Conservation (phyloP, 2,888 invertebrate genomes). For the Julus scandinavius region DNA sequence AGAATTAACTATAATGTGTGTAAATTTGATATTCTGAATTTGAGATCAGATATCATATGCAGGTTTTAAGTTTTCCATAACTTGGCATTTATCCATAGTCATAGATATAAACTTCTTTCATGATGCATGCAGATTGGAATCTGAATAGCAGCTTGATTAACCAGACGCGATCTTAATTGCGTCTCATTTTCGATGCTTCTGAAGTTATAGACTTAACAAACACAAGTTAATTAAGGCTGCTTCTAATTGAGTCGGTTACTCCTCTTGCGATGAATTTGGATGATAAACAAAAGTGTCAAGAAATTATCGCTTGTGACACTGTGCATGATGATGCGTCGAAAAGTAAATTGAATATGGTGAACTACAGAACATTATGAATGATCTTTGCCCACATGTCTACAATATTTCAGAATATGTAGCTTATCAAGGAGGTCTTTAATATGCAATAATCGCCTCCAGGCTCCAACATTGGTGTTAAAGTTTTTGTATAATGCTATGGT, state of each 20-base stretch:
- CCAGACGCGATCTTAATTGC: background rate
- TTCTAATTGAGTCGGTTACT: background rate
- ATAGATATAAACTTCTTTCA: background rate
- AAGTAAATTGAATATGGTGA: background rate
- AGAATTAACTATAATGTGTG: too few species aligned
- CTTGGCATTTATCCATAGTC: too few species aligned
- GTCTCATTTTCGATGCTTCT: background rate
- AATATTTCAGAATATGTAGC: background rate
- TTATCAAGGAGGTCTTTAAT: too few species aligned
- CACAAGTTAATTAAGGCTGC: background rate
- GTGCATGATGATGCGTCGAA: background rate
- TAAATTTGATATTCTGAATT: too few species aligned
- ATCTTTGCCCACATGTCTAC: background rate
- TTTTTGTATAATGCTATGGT: too few species aligned
- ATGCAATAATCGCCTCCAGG: too few species aligned
- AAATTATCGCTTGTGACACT: background rate
- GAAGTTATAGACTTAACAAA: background rate
- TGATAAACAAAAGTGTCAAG: background rate
- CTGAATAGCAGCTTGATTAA: conserved; percentile 11
- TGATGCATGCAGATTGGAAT: background rate
- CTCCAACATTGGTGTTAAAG: too few species aligned
- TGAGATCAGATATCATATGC: too few species aligned
- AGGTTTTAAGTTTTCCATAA: too few species aligned
- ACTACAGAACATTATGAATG: background rate
- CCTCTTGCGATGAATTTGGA: background rate